Base-by-base conservation (phyloP, 2,113 vertebrate genomes). In the Orientallactaga bullata region DNA sequence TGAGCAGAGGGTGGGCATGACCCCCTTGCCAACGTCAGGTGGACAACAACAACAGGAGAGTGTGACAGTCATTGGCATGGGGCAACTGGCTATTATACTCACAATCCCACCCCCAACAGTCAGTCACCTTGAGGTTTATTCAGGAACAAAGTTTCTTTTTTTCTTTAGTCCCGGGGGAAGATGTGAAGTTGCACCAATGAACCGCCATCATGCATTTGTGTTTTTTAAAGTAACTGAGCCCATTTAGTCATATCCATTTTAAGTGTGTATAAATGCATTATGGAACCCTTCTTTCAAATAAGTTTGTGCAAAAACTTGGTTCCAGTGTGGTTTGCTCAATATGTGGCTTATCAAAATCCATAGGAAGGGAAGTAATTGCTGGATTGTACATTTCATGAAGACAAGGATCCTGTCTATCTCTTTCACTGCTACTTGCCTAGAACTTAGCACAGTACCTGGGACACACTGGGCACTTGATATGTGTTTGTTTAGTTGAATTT, bases 321-420 rank as follows among this genome's bases (percentile, higher is more conserved):
- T 81, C 63, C 51, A 63, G 15, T 61, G 26, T 2, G 26, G 17
- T 81, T 77, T 78, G 3, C n/a, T 79, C 71, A 72, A 58, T 63
- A 61, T 30, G 68, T 35, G 63, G 32, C 30, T 28, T 86, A 74
- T 86, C 26, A 73, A 93, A 94, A 96, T 28, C 17, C 69, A 55
- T 32, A 89, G 23, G 71, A 72, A 77, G 66, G 21, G 30, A 47
- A 76, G 60, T 83, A 69, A 30, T 66, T 74, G 24, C 28, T 79
- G 24, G 51, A 65, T 10, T n/a, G 12, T 42, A 60, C 42, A 7
- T 7, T 65, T 26, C 26, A 11, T 0, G 11, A 89, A 21, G 47
- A n/a, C 35, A 84, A 60, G 16, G 35, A 65, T 90, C 15, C 23
- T 73, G 7, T 76, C 9, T 87, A 3, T 73, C 2, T 39, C 68